Evolutionary conservation across 2,888 invertebrate species (phyloP), one percentile per base, ranked within the genome.

Genomic region (Watsonalla cultraria): DNA sequence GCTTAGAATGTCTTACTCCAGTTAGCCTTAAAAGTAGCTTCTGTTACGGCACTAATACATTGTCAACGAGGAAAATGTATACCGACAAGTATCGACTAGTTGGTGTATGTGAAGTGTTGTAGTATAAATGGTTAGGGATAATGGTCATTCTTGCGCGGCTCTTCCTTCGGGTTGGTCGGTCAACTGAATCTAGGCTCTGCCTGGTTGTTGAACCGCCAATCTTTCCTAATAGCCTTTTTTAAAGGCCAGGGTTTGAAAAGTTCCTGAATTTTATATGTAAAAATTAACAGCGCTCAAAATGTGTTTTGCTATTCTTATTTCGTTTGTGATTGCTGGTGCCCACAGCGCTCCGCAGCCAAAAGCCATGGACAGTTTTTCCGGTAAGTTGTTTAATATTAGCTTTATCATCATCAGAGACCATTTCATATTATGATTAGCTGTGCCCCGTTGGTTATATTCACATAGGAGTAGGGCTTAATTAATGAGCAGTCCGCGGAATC

Each of bases 101-200:
- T 2, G 9, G 49, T 37, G 49, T 39, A 5, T 9, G 35, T 2
- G 14, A 2, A 11, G 6, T 13, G 6, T 14, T 39, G 8, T 37
- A 14, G 37, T 14, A 37, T 8, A 37, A 37, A 37, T 4, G 13
- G 7, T n/a, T 14, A 8, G 6, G 14, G 14, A 15, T 14, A 9
- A 5, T 42, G 15, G 7, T 52, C 63, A 65, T 55, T 64, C 55
- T 54, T 47, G 54, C 15, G 56, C 48, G 53, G 48, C 48, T 37
- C 14, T 49, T 39, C 49, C 45, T 33, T 47, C 50, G 58, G 54
- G 55, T 48, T 52, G 58, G 13, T 48, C 63, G 61, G 65, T 58
- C 68, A 65, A 65, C 65, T 62, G 59, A 54, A 62, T 51, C 56
- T 56, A 55, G 69, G 68, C 61, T 57, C 39, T 63, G 68, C 70